Conservation (phyloP, 2,888 invertebrate species). For the Zygothrica quintamaculata region DNA sequence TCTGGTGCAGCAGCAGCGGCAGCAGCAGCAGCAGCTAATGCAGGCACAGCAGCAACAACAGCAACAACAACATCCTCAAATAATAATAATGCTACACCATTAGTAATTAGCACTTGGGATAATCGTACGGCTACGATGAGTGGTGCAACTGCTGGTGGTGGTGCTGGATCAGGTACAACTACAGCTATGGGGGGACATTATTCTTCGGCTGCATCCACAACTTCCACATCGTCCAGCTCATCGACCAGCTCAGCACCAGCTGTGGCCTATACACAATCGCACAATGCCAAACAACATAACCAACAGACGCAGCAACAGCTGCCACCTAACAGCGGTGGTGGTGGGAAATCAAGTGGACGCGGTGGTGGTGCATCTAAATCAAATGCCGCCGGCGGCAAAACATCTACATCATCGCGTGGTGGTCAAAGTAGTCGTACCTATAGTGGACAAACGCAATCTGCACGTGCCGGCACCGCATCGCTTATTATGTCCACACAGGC, state of each 20-base stretch:
- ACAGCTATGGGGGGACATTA: slow-evolving; percentile 55
- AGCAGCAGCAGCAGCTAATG: background rate
- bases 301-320: slow-evolving; percentile 21
- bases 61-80: slow-evolving; percentile 21
- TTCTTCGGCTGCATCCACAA: slow-evolving; percentile 73
- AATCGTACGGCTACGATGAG: slow-evolving; percentile 79
- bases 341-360: slow-evolving; percentile 47
- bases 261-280: slow-evolving; percentile 48
- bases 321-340: slow-evolving; percentile 31
- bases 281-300: slow-evolving; percentile 45
- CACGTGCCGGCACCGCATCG: slow-evolving; percentile 20
- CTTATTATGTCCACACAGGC: slow-evolving; percentile 17
- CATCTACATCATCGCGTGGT: slow-evolving; percentile 50
- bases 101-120: slow-evolving; percentile 83
- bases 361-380: slow-evolving; percentile 63
- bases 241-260: slow-evolving; percentile 69
- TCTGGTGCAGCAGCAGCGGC: slow-evolving; percentile 13
- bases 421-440: slow-evolving; percentile 45
- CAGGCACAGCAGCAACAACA: no score
- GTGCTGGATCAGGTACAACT: no score
- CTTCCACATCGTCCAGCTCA: slow-evolving; percentile 73
- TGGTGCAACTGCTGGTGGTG: slow-evolving; percentile 50
- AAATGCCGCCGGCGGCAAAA: slow-evolving; percentile 46
- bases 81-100: slow-evolving; percentile 25
- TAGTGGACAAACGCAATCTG: slow-evolving; percentile 28